Percentiles rank a stretch among this genome's conserved stretches.
These are phyloP conservation scores for Rhinatrema bivittatum DNA, from an alignment of 2,797 vertebrate species.

Conservation along the genomic window DNA sequence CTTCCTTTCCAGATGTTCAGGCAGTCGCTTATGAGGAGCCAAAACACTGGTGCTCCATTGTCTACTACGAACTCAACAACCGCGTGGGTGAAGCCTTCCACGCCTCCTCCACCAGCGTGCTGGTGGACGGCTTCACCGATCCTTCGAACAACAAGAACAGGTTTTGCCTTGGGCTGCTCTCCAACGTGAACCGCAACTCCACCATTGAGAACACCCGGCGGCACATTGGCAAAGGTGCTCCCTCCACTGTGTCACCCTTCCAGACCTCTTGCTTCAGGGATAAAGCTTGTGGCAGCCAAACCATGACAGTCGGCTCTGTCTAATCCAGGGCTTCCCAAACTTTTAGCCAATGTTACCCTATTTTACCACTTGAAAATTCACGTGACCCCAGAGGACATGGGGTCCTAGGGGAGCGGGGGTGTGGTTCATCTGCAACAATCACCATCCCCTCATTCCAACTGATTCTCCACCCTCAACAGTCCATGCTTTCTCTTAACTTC, in stretches of 20 bases:
- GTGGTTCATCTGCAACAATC: no score
- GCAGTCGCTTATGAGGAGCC: conserved; percentile 94
- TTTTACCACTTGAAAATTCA: no score
- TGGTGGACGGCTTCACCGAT: conserved; percentile 97
- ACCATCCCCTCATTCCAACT: no score
- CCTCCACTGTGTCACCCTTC: no score
- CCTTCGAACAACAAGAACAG: conserved; percentile 98
- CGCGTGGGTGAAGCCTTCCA: conserved; percentile 94
- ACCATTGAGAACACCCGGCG: conserved; percentile 96
- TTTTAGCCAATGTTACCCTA: no score
- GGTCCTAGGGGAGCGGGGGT: no score
- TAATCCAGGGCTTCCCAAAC: no score
- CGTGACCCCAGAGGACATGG: no score
- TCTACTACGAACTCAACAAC: conserved; percentile 98
- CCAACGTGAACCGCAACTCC: conserved; percentile 97
- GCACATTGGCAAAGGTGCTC: conserved; percentile 91
- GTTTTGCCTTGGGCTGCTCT: conserved; percentile 94
- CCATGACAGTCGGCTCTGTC: no score
- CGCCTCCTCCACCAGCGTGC: conserved; percentile 89
- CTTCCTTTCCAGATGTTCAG: conserved; percentile 86
- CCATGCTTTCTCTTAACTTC: no score
- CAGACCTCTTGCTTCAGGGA: background rate
- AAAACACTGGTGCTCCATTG: conserved; percentile 97
- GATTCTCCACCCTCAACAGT: no score
- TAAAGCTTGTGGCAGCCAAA: no score